Evolutionary conservation across 2,888 invertebrate species (phyloP).

Genomic region (Acleris laterana): DNA sequence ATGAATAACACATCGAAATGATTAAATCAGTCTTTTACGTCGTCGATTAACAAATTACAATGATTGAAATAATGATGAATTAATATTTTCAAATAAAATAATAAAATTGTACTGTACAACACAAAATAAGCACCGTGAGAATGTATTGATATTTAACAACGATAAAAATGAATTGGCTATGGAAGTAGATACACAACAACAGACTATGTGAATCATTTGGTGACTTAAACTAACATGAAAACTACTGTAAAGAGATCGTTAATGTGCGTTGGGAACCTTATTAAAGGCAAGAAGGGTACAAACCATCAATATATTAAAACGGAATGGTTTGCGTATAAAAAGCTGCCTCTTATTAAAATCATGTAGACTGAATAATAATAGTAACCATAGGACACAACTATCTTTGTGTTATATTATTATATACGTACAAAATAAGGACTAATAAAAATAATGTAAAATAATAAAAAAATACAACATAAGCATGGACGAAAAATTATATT

Average conservation of each 20-base stretch:
- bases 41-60: conserved; percentile 22
- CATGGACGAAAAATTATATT: conserved; percentile 19
- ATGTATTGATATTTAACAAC: conserved; percentile 52
- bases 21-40: conserved; percentile 38
- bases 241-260: conserved; percentile 57
- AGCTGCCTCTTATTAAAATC: conserved; percentile 4
- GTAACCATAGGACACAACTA: not conserved
- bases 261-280: conserved; percentile 61
- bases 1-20: conserved; percentile 44
- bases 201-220: conserved; percentile 46
- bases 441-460: conserved; percentile 1
- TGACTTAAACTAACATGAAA: conserved; percentile 47
- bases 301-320: not conserved
- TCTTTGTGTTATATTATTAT: not conserved
- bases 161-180: conserved; percentile 40
- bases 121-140: conserved; percentile 68
- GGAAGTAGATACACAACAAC: conserved; percentile 36
- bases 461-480: conserved; percentile 2
- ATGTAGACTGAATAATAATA: not conserved
- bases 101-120: conserved; percentile 67
- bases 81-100: conserved; percentile 42
- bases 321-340: conserved; percentile 12
- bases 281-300: conserved; percentile 4
- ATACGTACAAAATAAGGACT: not conserved
- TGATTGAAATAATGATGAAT: conserved; percentile 38